These are phyloP conservation scores for Malurus melanocephalus DNA, from an alignment of 2,113 vertebrate species.

Conservation along the genomic window DNA sequence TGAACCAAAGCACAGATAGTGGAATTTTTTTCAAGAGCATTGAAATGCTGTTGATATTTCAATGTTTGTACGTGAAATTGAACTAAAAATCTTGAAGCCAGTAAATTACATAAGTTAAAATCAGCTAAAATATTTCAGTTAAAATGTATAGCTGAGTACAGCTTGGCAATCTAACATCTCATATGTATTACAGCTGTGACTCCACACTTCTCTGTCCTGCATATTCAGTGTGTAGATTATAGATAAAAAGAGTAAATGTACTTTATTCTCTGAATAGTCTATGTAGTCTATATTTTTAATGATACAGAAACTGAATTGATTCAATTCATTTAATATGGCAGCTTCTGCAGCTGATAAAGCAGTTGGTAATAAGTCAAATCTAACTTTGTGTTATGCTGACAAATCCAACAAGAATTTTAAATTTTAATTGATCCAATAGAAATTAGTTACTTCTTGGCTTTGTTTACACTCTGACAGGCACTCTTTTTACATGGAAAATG, in stretches of 20 bases:
- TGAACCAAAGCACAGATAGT: background rate
- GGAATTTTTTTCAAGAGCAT: background rate
- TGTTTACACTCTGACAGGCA: background rate
- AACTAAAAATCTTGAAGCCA: background rate
- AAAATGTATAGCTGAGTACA: background rate
- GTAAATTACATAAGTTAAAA: background rate
- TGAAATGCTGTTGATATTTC: background rate
- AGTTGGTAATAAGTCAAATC: background rate
- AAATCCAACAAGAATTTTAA: background rate
- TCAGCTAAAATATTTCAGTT: background rate
- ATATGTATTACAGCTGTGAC: background rate
- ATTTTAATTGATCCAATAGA: background rate
- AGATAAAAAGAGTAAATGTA: background rate
- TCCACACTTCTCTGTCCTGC: background rate
- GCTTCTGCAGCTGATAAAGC: background rate
- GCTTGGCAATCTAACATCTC: background rate
- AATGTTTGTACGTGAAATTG: background rate
- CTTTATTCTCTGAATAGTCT: background rate
- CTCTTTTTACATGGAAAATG: background rate
- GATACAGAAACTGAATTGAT: background rate
- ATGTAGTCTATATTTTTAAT: background rate
- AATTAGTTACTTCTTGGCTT: background rate
- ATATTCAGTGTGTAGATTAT: background rate
- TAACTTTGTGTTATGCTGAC: background rate
- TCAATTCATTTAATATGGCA: background rate